Evolutionary conservation across 1,140 invertebrate species (phyloP).

Genomic region (Bombus waltoni): DNA sequence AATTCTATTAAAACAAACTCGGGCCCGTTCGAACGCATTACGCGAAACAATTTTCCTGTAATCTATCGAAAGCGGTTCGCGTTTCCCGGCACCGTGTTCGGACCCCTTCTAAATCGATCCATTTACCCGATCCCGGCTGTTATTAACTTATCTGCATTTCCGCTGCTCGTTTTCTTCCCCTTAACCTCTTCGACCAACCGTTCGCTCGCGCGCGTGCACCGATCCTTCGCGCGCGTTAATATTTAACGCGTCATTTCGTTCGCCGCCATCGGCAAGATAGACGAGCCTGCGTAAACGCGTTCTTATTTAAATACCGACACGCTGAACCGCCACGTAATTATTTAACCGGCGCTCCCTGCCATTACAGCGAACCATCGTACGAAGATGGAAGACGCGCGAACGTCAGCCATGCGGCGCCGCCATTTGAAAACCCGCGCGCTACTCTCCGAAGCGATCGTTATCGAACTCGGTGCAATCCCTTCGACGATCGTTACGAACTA

Average conservation of each 20-base stretch:
- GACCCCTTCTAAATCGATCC: not conserved
- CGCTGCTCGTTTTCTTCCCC: too few relatives aligned
- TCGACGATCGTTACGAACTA: not conserved
- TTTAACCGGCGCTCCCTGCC: slow-evolving; percentile 40
- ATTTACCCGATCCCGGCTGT: too few relatives aligned
- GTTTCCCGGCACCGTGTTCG: too few relatives aligned
- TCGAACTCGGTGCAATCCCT: slow-evolving; percentile 50
- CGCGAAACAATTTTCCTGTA: too few relatives aligned
- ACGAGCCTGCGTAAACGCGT: slow-evolving; percentile 10
- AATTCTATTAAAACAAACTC: not conserved
- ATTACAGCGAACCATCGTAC: slow-evolving; percentile 16
- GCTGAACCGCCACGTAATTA: slow-evolving; percentile 34
- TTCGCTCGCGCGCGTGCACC: not conserved
- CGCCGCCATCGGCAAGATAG: slow-evolving; percentile 29
- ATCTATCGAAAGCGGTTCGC: too few relatives aligned
- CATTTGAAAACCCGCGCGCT: slow-evolving; percentile 51
- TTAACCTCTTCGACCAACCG: too few relatives aligned
- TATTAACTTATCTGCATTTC: too few relatives aligned
- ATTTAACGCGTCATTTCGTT: slow-evolving; percentile 48
- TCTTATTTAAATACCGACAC: slow-evolving; percentile 49
- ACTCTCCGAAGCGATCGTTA: slow-evolving; percentile 61
- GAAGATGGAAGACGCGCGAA: not conserved
- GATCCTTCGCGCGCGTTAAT: slow-evolving; percentile 12
- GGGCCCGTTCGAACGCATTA: too few relatives aligned
- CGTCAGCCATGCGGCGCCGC: slow-evolving; percentile 48